Evolutionary conservation across 2,797 vertebrate genomes (phyloP), one percentile per base, ranked within the genome.

Genomic region (Microctenopoma lineatum): DNA sequence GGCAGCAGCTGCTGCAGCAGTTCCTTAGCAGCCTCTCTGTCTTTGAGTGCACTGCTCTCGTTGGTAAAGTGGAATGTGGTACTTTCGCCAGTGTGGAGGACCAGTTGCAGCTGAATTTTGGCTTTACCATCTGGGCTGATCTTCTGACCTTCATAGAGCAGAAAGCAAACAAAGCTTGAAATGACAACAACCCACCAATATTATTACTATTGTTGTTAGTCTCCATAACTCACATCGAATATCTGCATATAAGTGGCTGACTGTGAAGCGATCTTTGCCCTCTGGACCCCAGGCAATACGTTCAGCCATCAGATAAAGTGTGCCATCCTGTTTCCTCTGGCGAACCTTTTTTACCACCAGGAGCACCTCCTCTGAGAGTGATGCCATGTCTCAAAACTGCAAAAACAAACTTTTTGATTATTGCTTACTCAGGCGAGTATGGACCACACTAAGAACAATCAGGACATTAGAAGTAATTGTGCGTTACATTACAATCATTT

Each of bases 111-210:
- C 79, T 99, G 98, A 89, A 99, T 95, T 93, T 99, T 99, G 70
- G 97, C 94, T 95, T 99, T 99, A 55, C 98, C 98, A 84, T 99
- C 98, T 46, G 98, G 98, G 91, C 98, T 99, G 89, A 99, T 99
- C 91, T 99, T 99, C 93, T 99, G 98, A 94, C 98, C 98, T 99
- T 89, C 51, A 67, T 50, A 69, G 42, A 59, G 13, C 26, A 74
- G 18, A 47, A 42, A 52, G 9, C 25, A 32, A 52, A 70, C 0
- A 1, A 3, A 45, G 10, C 29, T 39, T 46, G 4, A 80, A 42
- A 45, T 39, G 26, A 48, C 16, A 25, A 27, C n/a, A 41, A 34
- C 5, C 13, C 36, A 50, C 42, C 21, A 21, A 36, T 48, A 27
- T 21, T 1, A 38, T n/a, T 1, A n/a, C 18, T 3, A 48, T 2